Conservation (phyloP, 2,113 vertebrate species). For the Rhinopomastus cyanomelas region DNA sequence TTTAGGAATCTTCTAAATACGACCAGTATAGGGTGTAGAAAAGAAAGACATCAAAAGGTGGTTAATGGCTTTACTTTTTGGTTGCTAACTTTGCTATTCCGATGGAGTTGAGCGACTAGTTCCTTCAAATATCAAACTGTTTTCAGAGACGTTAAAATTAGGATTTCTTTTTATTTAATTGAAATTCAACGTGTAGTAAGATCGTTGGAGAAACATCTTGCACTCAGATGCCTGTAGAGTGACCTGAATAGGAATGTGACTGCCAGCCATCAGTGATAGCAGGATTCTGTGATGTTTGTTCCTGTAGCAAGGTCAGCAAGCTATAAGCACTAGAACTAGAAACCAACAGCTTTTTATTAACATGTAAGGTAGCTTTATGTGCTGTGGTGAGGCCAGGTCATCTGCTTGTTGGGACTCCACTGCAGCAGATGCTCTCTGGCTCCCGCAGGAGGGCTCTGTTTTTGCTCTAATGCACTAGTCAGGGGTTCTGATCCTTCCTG, state of each 20-base stretch:
- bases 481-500: background rate
- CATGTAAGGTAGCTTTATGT: background rate
- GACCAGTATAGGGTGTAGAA: background rate
- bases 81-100: background rate
- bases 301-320: background rate
- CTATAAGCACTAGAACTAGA: background rate
- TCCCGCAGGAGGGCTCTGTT: background rate
- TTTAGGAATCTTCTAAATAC: conserved; percentile 27
- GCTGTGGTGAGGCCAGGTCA: background rate
- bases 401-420: background rate
- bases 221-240: background rate
- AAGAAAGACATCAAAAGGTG: background rate
- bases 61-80: background rate
- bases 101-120: background rate
- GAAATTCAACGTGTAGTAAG: background rate
- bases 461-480: background rate
- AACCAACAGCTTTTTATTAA: background rate
- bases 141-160: background rate
- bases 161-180: background rate
- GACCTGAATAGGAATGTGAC: background rate
- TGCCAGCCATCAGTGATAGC: background rate
- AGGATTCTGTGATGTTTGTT: background rate
- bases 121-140: background rate
- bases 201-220: background rate
- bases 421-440: background rate